Base-by-base conservation (phyloP, 92 coral and sea anemone species). In the Siderastrea radians region DNA sequence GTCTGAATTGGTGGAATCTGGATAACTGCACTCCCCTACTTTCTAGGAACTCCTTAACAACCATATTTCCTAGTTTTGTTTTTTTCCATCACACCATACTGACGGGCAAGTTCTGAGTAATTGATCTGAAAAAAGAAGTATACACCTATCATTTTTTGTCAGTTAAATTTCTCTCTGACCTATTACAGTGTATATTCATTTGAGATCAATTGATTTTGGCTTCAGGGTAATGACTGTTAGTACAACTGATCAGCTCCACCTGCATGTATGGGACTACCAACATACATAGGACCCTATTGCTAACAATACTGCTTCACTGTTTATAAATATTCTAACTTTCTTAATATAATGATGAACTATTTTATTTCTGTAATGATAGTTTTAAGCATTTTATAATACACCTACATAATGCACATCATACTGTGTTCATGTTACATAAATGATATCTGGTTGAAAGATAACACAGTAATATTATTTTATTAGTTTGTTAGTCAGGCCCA, bases 81-180 rank as follows among this genome's bases (percentile, higher is more conserved):
- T n/a, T n/a, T n/a, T n/a, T n/a, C n/a, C n/a, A n/a, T n/a, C n/a
- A n/a, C n/a, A n/a, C n/a, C n/a, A n/a, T n/a, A n/a, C n/a, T n/a
- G n/a, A n/a, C 81, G 74, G 59, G 91, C 86, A 79, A 87, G 91
- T 49, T 80, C 91, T 62, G 86, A 87, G 86, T 83, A 83, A 59
- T 83, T 83, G 76, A 83, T 83, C 87, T 83, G 79, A 43, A 68
- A 61, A 72, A 58, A 19, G 58, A 68, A 70, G 49, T 16, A 71
- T 60, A 60, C 43, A 48, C 60, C 43, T 71, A 64, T 26, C 49
- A n/a, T n/a, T n/a, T n/a, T n/a, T n/a, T n/a, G n/a, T n/a, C n/a
- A n/a, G n/a, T n/a, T n/a, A n/a, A n/a, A 69, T 17, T 68, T 73
- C 73, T 64, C 44, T 61, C 61, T 1, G 61, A 8, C 61, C 61